Base-by-base conservation (phyloP, 2,113 vertebrate genomes). In the Neopipo cinnamomea region DNA sequence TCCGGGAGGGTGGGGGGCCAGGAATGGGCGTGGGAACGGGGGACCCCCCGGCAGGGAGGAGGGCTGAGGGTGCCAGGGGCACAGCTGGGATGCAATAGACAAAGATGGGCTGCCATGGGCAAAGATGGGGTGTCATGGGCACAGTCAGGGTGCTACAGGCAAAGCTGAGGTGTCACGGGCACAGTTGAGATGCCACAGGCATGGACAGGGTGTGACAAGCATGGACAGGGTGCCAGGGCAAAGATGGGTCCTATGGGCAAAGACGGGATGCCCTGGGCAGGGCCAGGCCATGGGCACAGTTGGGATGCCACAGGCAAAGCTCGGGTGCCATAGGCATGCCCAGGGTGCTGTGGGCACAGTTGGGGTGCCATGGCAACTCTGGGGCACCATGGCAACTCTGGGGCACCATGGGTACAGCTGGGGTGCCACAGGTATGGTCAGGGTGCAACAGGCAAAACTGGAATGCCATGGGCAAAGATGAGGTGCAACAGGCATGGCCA, bases 81-180 rank as follows among this genome's bases (percentile, higher is more conserved):
- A 53, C 0, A 3, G 6, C 0, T 3, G 4, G 19, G 22, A 12
- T 14, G 42, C 1, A 8, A 14, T 0, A 0, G 28, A 6, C 24
- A 41, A 7, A 2, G 9, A 0, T 2, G 3, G 23, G 27, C 39
- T 31, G 39, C 16, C 35, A 14, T 46, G 28, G 28, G 28, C 52
- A 50, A 11, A 14, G 14, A 5, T 7, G 4, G 5, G 30, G 75
- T 41, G 30, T 10, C 53, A 12, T 0, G 6, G 20, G 3, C 33
- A 33, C 1, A 1, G 8, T 1, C 3, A 3, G 37, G 9, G 33
- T 46, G 46, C 9, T 8, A 14, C 0, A 1, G 39, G 4, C 11
- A 56, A 0, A 1, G 17, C 0, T 3, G 2, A 22, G 33, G 46
- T 61, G 46, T 22, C 14, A 21, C 0, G 1, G 53, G 13, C 7